Evolutionary conservation across 1,140 invertebrate genomes (phyloP).

Genomic region (Meloidogyne floridensis): DNA sequence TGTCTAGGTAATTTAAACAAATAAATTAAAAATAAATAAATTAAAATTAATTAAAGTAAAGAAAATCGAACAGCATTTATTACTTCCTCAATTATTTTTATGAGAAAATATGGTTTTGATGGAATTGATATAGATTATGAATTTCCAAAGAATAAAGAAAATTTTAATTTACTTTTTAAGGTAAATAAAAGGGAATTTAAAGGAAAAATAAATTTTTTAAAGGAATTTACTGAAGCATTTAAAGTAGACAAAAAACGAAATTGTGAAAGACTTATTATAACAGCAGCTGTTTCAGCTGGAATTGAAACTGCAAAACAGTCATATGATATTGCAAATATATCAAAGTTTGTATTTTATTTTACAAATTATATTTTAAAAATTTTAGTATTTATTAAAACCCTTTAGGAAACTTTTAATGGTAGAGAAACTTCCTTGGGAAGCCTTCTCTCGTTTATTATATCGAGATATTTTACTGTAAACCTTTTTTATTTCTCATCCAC

Average conservation of each 20-base stretch:
- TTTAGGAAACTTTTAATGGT: too few species aligned
- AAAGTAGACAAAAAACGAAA: not conserved
- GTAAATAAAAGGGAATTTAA: conserved; percentile 7
- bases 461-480: too few species aligned
- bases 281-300: conserved; percentile 9
- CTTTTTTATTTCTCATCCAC: too few species aligned
- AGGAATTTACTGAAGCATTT: conserved; percentile 23
- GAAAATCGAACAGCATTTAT: conserved; percentile 52
- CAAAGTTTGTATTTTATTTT: conserved; percentile 11
- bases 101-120: conserved; percentile 60
- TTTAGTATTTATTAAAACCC: too few species aligned
- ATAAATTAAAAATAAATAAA: not conserved
- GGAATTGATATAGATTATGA: conserved; percentile 90
- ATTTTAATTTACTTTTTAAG: conserved; percentile 43
- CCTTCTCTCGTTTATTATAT: not conserved
- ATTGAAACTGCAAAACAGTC: not conserved
- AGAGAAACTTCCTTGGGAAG: too few species aligned
- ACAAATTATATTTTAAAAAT: too few species aligned
- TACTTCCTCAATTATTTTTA: conserved; percentile 57
- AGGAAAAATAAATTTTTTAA: conserved; percentile 11
- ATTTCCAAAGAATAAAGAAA: conserved; percentile 73
- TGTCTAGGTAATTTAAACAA: conserved; percentile 28
- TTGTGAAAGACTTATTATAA: conserved; percentile 10
- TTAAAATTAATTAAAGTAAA: conserved; percentile 8
- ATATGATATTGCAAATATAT: conserved; percentile 10